These are phyloP conservation scores for Eudasyphora cyanicolor DNA, from an alignment of 2,888 invertebrate species.

Conservation along the genomic window DNA sequence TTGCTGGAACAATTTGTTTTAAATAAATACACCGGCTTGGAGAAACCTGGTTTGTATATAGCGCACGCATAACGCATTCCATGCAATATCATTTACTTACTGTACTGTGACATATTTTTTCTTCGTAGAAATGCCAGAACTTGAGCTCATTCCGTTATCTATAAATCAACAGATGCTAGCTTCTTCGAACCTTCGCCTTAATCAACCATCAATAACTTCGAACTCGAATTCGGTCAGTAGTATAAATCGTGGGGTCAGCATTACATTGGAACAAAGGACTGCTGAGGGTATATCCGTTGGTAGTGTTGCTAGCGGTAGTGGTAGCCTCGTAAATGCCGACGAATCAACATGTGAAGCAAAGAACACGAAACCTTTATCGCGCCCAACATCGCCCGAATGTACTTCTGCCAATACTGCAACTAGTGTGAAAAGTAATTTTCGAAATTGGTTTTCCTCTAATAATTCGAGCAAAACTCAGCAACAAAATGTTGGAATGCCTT, in stretches of 20 bases:
- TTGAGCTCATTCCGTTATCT: constrained; percentile 76
- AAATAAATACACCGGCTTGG: constrained; percentile 95
- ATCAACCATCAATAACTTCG: constrained; percentile 72
- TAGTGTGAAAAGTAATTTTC: constrained; percentile 72
- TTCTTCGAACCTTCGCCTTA: constrained; percentile 67
- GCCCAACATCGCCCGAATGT: constrained; percentile 74
- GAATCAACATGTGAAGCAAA: constrained; percentile 68
- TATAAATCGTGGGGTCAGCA: constrained; percentile 73
- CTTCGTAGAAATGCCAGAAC: constrained; percentile 75
- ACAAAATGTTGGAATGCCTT: constrained; percentile 58
- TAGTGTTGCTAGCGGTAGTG: constrained; percentile 72
- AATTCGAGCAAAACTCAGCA: constrained; percentile 68
- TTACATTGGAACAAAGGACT: constrained; percentile 71
- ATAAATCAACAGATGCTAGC: constrained; percentile 70
- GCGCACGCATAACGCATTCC: background rate
- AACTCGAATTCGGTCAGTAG: constrained; percentile 77
- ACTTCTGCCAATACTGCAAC: constrained; percentile 62
- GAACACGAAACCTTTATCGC: constrained; percentile 66
- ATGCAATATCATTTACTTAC: background rate
- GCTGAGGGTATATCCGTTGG: constrained; percentile 65
- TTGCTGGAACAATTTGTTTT: constrained; percentile 94
- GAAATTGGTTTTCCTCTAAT: constrained; percentile 74
- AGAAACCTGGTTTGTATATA: constrained; percentile 88
- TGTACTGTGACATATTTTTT: background rate
- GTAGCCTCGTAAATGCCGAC: constrained; percentile 72